Evolutionary conservation across 2,113 vertebrate species (phyloP), one percentile per base, ranked within the genome.

Genomic region (Connochaetes taurinus): DNA sequence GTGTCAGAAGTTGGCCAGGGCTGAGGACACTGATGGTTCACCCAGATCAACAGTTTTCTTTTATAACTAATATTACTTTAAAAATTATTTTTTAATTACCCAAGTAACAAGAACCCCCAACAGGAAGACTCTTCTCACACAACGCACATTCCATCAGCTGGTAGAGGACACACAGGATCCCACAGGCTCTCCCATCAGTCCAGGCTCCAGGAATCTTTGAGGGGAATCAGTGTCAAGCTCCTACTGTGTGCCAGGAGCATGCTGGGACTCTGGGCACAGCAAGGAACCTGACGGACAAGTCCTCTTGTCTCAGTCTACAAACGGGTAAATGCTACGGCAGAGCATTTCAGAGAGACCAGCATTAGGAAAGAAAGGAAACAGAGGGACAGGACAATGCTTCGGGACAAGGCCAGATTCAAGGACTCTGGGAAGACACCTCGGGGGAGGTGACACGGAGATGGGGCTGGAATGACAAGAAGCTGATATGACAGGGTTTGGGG

Each of bases 401-500:
- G 2, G 64, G 76, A 31, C 67, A 25, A 87, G 64, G 36, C 45
- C 58, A 31, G 47, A 33, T 58, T 3, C 3, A 0, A 55, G 58
- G 29, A 19, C 52, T 71, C 43, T 4, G 50, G 82, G 43, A 47
- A 52, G 94, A 62, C 43, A 6, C 40, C 43, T 14, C 0, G 0
- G 9, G 33, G 36, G 31, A 19, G 25, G 45, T 8, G 27, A 45
- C 83, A 4, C 13, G 3, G 76, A 80, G 29, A 10, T 2, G 23
- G 29, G 55, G 27, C 40, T 76, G 0, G 1, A 43, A 45, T 8
- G n/a, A 67, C 8, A 29, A 93, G 29, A 71, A 14, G 50, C 60
- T 9, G 2, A 4, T 0, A 3, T 6, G 31, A 6, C 53, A 36
- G 23, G 52, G 10, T 8, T n/a, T 8, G 17, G 62, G 45, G 14